Conservation (phyloP, 1,140 invertebrate species). For the Himalopsyche phryganea region DNA sequence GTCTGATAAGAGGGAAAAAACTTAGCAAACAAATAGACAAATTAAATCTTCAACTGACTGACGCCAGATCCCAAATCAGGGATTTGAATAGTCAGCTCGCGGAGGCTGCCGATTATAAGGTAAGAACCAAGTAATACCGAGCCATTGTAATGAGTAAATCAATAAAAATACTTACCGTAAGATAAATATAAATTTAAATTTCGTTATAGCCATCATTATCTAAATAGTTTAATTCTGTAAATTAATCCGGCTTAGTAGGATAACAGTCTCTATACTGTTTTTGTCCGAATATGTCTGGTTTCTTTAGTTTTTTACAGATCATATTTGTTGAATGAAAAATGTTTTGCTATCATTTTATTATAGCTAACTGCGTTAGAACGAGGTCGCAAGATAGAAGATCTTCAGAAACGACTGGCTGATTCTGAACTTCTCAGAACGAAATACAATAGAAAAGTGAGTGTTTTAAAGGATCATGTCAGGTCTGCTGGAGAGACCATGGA, state of each 20-base stretch:
- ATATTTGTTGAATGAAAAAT: no score
- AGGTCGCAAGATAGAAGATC: slow-evolving; percentile 77
- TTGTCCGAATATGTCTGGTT: no score
- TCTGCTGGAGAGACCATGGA: slow-evolving; percentile 62
- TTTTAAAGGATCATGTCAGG: slow-evolving; percentile 68
- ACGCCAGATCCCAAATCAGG: slow-evolving; percentile 66
- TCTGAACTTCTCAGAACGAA: slow-evolving; percentile 67
- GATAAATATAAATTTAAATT: neutral
- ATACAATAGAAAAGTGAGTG: slow-evolving; percentile 66
- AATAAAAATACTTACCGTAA: neutral
- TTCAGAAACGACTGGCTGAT: slow-evolving; percentile 72
- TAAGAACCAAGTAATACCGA: no score
- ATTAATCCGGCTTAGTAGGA: no score
- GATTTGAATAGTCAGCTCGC: slow-evolving; percentile 75
- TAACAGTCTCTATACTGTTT: no score
- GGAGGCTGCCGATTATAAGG: slow-evolving; percentile 81
- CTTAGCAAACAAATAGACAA: slow-evolving; percentile 73
- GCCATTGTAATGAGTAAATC: neutral
- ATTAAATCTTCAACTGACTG: slow-evolving; percentile 66
- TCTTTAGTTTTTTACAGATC: no score
- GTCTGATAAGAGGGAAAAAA: slow-evolving; percentile 69
- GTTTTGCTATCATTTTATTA: no score
- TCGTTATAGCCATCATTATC: neutral
- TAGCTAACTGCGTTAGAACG: slow-evolving; percentile 78
- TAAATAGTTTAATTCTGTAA: neutral